These are phyloP conservation scores for Drosophila maculinotata DNA, from an alignment of 2,888 invertebrate genomes.

Conservation along the genomic window DNA sequence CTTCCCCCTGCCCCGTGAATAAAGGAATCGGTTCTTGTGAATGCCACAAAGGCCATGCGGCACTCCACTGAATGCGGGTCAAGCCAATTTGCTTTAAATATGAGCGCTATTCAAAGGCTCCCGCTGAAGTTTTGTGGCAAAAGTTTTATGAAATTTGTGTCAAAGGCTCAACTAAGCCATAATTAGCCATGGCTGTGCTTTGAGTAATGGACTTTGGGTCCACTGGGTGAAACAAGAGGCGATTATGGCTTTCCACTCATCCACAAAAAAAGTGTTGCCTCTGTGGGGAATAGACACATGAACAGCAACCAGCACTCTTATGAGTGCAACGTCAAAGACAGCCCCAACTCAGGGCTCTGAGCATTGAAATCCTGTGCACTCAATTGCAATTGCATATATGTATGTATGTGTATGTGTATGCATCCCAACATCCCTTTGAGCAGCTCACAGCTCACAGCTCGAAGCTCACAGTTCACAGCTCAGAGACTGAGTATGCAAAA, in stretches of 20 bases:
- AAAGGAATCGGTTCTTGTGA: constrained; percentile 5
- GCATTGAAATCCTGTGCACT: constrained; percentile 47
- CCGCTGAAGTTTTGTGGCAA: background rate
- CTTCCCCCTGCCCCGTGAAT: too few relatives aligned
- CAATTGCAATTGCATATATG: constrained; percentile 47
- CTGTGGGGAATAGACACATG: background rate
- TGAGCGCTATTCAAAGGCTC: too few relatives aligned
- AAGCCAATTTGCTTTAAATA: constrained; percentile 33
- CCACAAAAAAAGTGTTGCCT: constrained; percentile 9
- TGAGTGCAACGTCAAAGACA: constrained; percentile 41
- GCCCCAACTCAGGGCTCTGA: background rate
- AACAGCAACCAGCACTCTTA: constrained; percentile 4
- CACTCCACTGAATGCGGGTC: constrained; percentile 47
- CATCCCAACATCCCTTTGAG: constrained; percentile 35
- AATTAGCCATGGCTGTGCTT: constrained; percentile 43
- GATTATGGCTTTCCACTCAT: constrained; percentile 9
- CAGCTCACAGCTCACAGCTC: constrained; percentile 3
- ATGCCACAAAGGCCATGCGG: constrained; percentile 6
- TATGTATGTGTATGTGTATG: too few relatives aligned
- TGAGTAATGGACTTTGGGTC: background rate
- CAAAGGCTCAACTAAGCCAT: constrained; percentile 43
- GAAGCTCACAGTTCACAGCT: background rate
- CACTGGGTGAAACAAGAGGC: constrained; percentile 5
- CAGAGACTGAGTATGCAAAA: background rate
- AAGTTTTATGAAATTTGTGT: constrained; percentile 38